Percentiles rank a stretch among this genome's conserved stretches.
phyloP scores from a whole-genome alignment of 2,113 vertebrate genomes.

The Rissa tridactyla region DNA sequence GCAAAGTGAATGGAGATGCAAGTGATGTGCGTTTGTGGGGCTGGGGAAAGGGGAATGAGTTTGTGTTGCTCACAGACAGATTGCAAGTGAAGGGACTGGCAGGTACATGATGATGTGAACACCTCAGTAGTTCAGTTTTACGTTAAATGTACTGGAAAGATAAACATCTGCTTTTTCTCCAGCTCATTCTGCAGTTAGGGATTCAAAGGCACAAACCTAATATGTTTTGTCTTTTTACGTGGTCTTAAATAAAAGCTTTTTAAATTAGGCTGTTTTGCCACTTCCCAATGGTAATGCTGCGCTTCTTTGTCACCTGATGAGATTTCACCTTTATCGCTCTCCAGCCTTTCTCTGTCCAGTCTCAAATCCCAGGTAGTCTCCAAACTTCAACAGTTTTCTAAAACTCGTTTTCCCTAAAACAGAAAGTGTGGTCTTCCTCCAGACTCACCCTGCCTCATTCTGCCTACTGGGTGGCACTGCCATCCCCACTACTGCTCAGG shows the following conservation, averaged over 20 bases:
- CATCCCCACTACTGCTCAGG: background rate
- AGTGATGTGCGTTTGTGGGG: background rate
- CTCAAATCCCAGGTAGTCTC: background rate
- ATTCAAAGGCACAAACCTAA: background rate
- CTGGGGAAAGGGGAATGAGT: background rate
- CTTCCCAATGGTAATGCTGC: background rate
- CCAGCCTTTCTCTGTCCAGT: background rate
- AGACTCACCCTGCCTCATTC: rapidly evolving
- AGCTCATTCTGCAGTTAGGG: background rate
- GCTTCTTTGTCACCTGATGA: background rate
- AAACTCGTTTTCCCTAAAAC: background rate
- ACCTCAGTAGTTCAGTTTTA: background rate
- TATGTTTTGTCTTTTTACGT: background rate
- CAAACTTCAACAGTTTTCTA: background rate
- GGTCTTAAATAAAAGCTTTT: background rate
- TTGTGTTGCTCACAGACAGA: background rate
- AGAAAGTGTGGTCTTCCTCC: background rate
- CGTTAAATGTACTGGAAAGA: slow-evolving; percentile 19
- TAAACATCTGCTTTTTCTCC: slow-evolving; percentile 12
- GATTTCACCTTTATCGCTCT: background rate
- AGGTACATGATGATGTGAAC: background rate
- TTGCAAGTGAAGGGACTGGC: background rate
- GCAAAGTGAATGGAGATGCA: background rate
- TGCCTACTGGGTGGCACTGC: background rate
- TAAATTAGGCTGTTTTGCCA: background rate